Base-by-base conservation (phyloP, 2,888 invertebrate genomes). In the Anorthoa munda region DNA sequence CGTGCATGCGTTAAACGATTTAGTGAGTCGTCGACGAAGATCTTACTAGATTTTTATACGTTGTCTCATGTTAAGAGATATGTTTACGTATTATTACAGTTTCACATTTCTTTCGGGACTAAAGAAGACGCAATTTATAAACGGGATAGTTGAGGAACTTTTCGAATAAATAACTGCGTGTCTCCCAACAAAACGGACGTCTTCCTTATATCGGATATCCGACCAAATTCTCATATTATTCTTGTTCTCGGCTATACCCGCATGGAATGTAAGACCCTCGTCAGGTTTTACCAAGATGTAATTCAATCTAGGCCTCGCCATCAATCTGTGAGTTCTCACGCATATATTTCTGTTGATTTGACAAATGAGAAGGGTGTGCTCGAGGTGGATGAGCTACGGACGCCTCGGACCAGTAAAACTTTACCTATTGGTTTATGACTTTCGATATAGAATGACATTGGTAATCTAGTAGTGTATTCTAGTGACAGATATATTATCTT, bases 331-430 rank as follows among this genome's bases (percentile, higher is more conserved):
- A 93, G 93, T 95, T 95, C 94, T 94, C 95, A 94, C 94, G 95
- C 95, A 95, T 96, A 96, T 95, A 95, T 96, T 96, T 95, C 94
- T 95, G 95, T 94, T 96, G 96, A 96, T 96, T 96, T 96, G 96
- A 96, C 96, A 96, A 96, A 96, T 96, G 96, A 96, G 94, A 92
- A 95, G 95, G 96, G 96, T 96, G 93, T 91, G 90, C 90, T 90
- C 83, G 89, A 91, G 88, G 89, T 84, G 90, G 90, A 93, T 92
- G 92, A 92, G 90, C 90, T 85, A 88, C 88, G 89, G 88, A 90
- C 85, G 90, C 89, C 89, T 87, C 86, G 84, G 83, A 83, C 83
- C 83, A 89, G 85, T 90, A 91, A 92, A 91, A 79, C 90, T 90
- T 91, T 91, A 91, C 87, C 89, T 87, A 90, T 75, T 56, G 75